phyloP scores from a whole-genome alignment of 1,140 invertebrate genomes.

The Sminthurides bifidus region DNA sequence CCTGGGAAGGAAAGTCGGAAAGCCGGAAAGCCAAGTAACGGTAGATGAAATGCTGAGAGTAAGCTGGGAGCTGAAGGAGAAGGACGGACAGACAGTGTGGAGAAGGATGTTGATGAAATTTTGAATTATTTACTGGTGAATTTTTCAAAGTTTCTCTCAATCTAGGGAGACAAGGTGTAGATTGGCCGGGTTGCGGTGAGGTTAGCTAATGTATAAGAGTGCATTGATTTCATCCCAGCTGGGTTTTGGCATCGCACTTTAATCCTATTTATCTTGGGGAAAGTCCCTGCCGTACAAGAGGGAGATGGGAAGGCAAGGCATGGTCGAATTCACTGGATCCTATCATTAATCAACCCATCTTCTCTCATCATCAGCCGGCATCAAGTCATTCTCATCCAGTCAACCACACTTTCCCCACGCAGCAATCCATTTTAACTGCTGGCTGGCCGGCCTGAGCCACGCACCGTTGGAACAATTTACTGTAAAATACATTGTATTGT shows the following conservation, averaged over 20 bases:
- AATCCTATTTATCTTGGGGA: constrained; percentile 30
- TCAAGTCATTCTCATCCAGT: background rate
- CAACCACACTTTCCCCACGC: background rate
- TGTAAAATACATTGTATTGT: too few relatives aligned
- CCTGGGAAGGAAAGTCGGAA: background rate
- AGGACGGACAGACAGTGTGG: background rate
- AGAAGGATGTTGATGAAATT: too few relatives aligned
- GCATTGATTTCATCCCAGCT: background rate
- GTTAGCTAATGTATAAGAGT: background rate
- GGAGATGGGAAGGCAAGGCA: constrained; percentile 18
- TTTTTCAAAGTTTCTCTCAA: too few relatives aligned
- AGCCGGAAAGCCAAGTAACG: background rate
- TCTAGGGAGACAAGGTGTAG: background rate
- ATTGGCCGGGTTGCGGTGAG: background rate
- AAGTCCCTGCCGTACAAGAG: constrained; percentile 15
- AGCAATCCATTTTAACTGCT: background rate
- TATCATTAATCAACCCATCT: constrained; percentile 32
- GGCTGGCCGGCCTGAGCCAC: too few relatives aligned
- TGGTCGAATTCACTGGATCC: constrained; percentile 25
- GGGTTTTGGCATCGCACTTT: constrained; percentile 13
- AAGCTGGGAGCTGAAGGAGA: background rate
- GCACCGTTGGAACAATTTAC: too few relatives aligned
- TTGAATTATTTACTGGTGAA: too few relatives aligned
- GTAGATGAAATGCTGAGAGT: background rate
- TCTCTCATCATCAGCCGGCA: constrained; percentile 13